Evolutionary conservation across 2,888 invertebrate species (phyloP), one percentile per base, ranked within the genome.

Genomic region (Barypeithes pellucidus): DNA sequence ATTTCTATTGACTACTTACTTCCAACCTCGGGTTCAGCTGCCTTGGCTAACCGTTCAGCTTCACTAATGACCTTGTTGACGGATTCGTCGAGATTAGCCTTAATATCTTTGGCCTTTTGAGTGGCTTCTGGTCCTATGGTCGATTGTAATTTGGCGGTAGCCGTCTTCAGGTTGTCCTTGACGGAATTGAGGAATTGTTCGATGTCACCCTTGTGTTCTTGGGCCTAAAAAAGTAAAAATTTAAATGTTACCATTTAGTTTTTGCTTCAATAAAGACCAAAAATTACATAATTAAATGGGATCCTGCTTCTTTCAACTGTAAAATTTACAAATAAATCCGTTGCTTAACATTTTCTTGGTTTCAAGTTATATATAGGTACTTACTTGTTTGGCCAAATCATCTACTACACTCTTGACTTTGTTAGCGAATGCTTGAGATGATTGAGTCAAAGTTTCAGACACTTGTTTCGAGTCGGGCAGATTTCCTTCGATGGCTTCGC

Each of bases 71-170:
- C 79, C 5, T 80, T 79, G 76, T 83, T 82, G 67, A 84, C 63
- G 33, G 81, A 81, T 29, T 82, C 80, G 66, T 85, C 83, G 63
- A 85, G 77, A 22, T 79, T 81, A n/a, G 72, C 72, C 72, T 83
- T 82, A 63, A 84, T 70, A 71, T 85, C 82, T 41, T 83, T 77
- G 57, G 82, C 84, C 72, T 84, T 83, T 67, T 81, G 79, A 63
- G 80, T 78, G 61, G 82, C 82, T 20, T 85, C 82, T 2, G 84
- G 83, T 69, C 84, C 84, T 47, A 82, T 78, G 62, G 81, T 77
- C 67, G 80, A 77, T 74, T 84, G 76, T 52, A 84, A 66, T 14
- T 80, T 77, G 54, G 76, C 75, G 39, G 81, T 80, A 33, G 83
- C 79, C 60, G 81, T 77, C 47, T 77, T 70, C 36, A 86, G 76